Conservation (phyloP, 2,888 invertebrate genomes). For the Temnothorax ravouxi region DNA sequence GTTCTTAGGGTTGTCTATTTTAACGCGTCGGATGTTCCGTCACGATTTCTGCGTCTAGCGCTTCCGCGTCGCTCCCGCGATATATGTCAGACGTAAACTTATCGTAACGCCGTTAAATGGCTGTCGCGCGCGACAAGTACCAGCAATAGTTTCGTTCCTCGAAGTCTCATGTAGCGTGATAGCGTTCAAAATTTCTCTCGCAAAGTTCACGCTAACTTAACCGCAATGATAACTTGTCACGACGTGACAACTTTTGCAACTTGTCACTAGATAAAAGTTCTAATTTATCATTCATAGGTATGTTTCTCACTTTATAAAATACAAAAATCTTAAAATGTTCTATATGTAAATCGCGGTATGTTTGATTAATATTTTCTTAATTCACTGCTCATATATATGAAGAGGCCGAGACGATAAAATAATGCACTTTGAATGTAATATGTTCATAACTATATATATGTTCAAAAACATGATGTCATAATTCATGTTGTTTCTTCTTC, state of each 20-base stretch:
- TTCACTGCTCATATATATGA: background rate
- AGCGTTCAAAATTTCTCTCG: constrained; percentile 42
- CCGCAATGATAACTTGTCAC: background rate
- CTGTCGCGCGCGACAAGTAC: constrained; percentile 42
- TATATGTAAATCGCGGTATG: background rate
- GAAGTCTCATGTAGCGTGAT: constrained; percentile 27
- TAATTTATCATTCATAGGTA: no score
- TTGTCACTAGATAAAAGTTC: background rate
- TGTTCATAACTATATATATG: background rate
- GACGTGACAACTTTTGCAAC: background rate
- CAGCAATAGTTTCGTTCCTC: constrained; percentile 34
- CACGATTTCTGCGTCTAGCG: constrained; percentile 67
- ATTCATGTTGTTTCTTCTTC: background rate
- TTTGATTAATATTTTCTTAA: background rate
- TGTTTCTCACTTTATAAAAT: background rate
- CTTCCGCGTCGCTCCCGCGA: constrained; percentile 63
- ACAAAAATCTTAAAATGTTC: background rate
- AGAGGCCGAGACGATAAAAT: background rate
- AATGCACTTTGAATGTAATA: background rate
- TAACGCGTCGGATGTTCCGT: constrained; percentile 75
- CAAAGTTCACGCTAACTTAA: constrained; percentile 27
- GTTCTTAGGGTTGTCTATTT: constrained; percentile 78
- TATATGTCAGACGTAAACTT: constrained; percentile 46
- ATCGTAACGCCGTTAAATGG: constrained; percentile 47
- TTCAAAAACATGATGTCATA: background rate